Conservation (phyloP, 2,113 vertebrate genomes). For the Mola mola region DNA sequence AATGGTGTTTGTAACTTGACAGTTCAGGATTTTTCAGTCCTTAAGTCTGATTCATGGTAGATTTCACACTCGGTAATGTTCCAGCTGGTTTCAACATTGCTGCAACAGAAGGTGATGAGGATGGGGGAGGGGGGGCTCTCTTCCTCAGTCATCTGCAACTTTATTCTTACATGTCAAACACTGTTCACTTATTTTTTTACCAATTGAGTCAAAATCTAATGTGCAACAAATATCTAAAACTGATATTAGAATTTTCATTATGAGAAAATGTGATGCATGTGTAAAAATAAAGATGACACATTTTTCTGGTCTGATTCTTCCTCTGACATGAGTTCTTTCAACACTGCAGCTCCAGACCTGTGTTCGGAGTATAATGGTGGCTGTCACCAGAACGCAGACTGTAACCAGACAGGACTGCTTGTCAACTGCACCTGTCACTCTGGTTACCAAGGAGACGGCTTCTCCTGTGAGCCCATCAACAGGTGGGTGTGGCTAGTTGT, state of each 20-base stretch:
- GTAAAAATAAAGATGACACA: too few relatives aligned
- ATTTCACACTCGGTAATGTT: not conserved
- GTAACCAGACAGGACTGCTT: constrained; percentile 79
- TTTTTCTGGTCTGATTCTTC: too few relatives aligned
- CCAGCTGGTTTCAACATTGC: not conserved
- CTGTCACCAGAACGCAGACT: constrained; percentile 85
- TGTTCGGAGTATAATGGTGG: constrained; percentile 84
- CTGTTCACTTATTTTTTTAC: too few relatives aligned
- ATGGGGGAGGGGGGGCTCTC: not conserved
- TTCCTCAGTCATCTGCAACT: too few relatives aligned
- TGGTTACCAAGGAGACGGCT: constrained; percentile 87
- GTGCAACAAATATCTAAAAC: too few relatives aligned
- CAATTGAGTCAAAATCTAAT: too few relatives aligned
- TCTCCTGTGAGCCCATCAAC: constrained; percentile 83
- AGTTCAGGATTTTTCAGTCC: too few relatives aligned
- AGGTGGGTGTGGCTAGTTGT: constrained; percentile 31
- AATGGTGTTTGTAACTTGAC: too few relatives aligned
- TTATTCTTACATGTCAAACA: too few relatives aligned
- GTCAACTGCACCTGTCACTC: constrained; percentile 83
- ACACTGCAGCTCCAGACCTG: constrained; percentile 81
- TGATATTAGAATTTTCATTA: too few relatives aligned
- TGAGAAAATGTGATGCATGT: too few relatives aligned
- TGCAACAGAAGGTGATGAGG: not conserved
- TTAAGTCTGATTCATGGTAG: not conserved
- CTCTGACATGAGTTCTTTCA: too few relatives aligned